A percentile compares a stretch with the other conserved stretches of the same genome.
Conservation (phyloP, 2,888 invertebrate species). For the Trachelus troglodyta region DNA sequence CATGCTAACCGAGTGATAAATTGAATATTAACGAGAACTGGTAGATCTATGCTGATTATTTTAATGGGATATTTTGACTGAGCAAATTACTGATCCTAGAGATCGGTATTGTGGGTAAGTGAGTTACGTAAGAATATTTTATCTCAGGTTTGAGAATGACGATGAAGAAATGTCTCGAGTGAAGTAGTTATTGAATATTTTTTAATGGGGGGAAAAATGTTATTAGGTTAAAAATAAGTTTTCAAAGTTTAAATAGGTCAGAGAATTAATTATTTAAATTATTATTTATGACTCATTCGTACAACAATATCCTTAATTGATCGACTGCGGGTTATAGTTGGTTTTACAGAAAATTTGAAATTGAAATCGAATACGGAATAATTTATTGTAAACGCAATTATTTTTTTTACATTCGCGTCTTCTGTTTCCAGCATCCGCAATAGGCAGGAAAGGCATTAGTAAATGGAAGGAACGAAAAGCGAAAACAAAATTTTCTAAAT, state of each 20-base stretch:
- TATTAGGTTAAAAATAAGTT: neutral
- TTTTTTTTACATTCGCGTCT: too few species aligned
- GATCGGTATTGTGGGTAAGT: neutral
- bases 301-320: too few species aligned
- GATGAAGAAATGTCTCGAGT: neutral
- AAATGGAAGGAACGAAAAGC: too few species aligned
- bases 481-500: neutral
- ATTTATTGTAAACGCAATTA: too few species aligned
- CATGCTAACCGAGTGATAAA: neutral
- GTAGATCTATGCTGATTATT: neutral
- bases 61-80: neutral
- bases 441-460: too few species aligned
- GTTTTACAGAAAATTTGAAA: too few species aligned
- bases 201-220: neutral
- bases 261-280: neutral
- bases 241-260: neutral
- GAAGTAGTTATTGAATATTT: too few species aligned
- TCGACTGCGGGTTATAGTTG: too few species aligned
- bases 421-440: too few species aligned
- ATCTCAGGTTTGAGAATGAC: neutral
- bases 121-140: neutral
- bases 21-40: neutral
- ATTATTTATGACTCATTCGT: too few species aligned
- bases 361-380: too few species aligned
- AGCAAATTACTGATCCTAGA: neutral